Evolutionary conservation across 1,140 invertebrate species (phyloP), one percentile per base, ranked within the genome.

Genomic region (Euschistus heros): DNA sequence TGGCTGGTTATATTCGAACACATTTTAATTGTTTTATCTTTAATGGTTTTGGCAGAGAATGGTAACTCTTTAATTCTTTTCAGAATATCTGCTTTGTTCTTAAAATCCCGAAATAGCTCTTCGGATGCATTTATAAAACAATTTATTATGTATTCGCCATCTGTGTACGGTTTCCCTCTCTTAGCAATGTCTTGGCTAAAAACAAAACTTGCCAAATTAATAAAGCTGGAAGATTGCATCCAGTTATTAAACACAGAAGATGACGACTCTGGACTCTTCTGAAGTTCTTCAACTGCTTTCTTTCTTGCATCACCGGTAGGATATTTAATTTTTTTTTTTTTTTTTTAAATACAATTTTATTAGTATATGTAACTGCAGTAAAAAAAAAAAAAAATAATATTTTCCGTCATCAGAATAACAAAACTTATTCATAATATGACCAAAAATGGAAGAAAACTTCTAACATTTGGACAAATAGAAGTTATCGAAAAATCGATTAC

Each of bases 61-160:
- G n/a, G n/a, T n/a, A n/a, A n/a, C n/a, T n/a, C n/a, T n/a, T n/a
- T n/a, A n/a, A n/a, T n/a, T n/a, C n/a, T n/a, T n/a, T n/a, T n/a
- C n/a, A n/a, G n/a, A n/a, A n/a, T n/a, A n/a, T n/a, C n/a, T n/a
- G n/a, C n/a, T n/a, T n/a, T n/a, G n/a, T n/a, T n/a, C n/a, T n/a
- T n/a, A n/a, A n/a, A n/a, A n/a, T n/a, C n/a, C n/a, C n/a, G n/a
- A n/a, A n/a, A n/a, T n/a, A n/a, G n/a, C n/a, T n/a, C n/a, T n/a
- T n/a, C n/a, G n/a, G n/a, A n/a, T n/a, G n/a, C n/a, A n/a, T n/a
- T n/a, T n/a, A n/a, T n/a, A n/a, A n/a, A n/a, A n/a, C n/a, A n/a
- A n/a, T n/a, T n/a, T n/a, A n/a, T 74, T n/a, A 74, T 64, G 64
- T 72, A 72, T 64, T 74, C 68, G 47, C 71, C 72, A 61, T 72